A percentile compares a stretch with the other conserved stretches of the same genome.
Evolutionary conservation across 2,888 invertebrate genomes (phyloP).

Genomic region (Allolobophora icterica): DNA sequence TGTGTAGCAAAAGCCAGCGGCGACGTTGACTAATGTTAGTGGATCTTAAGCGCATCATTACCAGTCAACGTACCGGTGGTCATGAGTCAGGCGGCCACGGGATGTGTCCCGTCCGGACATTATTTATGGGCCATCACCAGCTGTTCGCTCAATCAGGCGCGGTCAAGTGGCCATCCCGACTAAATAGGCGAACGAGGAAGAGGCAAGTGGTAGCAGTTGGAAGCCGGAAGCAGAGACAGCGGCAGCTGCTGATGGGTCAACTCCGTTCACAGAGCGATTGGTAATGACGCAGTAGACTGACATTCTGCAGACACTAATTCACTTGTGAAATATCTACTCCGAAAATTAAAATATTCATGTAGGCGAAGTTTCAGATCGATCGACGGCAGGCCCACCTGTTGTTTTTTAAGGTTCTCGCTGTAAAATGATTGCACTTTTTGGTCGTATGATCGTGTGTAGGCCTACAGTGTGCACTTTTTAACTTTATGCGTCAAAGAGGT

Average conservation of each 20-base stretch:
- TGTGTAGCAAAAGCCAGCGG: neutral
- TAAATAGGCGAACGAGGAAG: neutral
- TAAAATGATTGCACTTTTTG: neutral
- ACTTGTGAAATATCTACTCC: neutral
- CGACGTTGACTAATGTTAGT: neutral
- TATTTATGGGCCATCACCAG: neutral
- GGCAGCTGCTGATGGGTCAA: neutral
- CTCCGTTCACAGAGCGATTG: neutral
- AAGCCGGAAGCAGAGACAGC: conserved; percentile 2
- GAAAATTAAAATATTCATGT: neutral
- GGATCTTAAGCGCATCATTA: neutral
- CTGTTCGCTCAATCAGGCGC: neutral
- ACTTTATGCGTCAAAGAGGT: too few relatives aligned
- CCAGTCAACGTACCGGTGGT: neutral
- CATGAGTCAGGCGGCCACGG: neutral
- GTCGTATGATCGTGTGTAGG: too few relatives aligned
- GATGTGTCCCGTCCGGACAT: conserved; percentile 8
- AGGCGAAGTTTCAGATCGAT: neutral
- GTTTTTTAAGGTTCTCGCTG: neutral
- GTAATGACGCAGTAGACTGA: neutral
- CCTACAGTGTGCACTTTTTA: too few relatives aligned
- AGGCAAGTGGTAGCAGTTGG: neutral
- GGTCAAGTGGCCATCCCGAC: neutral
- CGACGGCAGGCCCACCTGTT: neutral
- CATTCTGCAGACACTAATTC: neutral